Evolutionary conservation across 2,888 invertebrate genomes (phyloP).

Genomic region (Branchellion lobata): DNA sequence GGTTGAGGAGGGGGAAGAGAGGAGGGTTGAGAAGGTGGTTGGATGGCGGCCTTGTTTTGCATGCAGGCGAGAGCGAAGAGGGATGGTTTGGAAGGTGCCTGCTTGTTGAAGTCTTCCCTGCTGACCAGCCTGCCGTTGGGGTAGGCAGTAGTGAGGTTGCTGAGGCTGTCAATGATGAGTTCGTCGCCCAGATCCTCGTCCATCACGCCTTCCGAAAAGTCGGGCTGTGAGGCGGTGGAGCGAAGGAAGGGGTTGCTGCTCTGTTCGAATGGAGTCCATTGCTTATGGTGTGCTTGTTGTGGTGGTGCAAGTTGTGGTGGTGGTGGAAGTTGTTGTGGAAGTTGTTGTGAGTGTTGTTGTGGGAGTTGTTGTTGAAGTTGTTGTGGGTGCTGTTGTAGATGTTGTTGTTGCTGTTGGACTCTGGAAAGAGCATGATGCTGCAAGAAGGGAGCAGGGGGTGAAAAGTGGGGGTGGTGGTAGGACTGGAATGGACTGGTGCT

Average conservation of each 20-base stretch:
- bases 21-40: neutral
- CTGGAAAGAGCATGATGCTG: neutral
- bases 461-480: neutral
- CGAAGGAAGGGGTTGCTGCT: neutral
- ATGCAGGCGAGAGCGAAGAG: slow-evolving; percentile 35
- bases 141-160: slow-evolving; percentile 8
- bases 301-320: neutral
- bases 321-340: too few species aligned
- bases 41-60: neutral
- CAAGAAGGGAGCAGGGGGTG: neutral
- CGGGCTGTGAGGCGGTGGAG: too few species aligned
- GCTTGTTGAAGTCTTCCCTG: slow-evolving; percentile 44
- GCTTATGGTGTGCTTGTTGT: neutral
- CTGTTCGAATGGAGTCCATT: neutral
- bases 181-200: neutral
- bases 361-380: neutral
- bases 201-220: too few species aligned
- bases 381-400: too few species aligned
- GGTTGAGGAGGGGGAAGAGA: neutral
- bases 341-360: too few species aligned
- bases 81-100: slow-evolving; percentile 41
- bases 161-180: neutral
- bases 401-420: too few species aligned
- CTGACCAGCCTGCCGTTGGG: slow-evolving; percentile 14
- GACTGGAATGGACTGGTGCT: neutral